These are phyloP conservation scores for Agrotis ipsilon DNA, from an alignment of 2,888 invertebrate species.

Conservation along the genomic window DNA sequence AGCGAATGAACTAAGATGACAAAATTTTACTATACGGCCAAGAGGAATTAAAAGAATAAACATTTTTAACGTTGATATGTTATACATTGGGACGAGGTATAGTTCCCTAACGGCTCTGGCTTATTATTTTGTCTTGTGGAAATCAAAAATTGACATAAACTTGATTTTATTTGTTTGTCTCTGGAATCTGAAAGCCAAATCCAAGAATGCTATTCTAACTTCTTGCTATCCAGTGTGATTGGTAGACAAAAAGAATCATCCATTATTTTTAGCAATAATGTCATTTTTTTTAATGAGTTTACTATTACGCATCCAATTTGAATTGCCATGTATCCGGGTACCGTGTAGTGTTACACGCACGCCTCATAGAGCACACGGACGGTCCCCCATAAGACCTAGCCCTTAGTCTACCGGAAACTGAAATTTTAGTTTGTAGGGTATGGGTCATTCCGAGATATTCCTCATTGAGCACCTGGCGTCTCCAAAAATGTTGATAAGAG, in stretches of 20 bases:
- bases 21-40: neutral
- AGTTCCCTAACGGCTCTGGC: constrained; percentile 55
- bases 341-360: too few species aligned
- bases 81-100: constrained; percentile 70
- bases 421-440: too few species aligned
- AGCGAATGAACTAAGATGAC: neutral
- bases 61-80: constrained; percentile 80
- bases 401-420: too few species aligned
- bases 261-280: neutral
- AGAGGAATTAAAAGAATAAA: constrained; percentile 47
- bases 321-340: too few species aligned
- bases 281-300: neutral
- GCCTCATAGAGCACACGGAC: too few species aligned
- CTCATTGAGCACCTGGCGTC: too few species aligned
- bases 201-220: too few species aligned
- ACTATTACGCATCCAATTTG: too few species aligned
- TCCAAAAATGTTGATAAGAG: too few species aligned
- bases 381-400: too few species aligned
- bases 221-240: neutral
- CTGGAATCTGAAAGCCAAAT: neutral
- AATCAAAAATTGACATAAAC: neutral
- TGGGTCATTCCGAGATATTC: too few species aligned
- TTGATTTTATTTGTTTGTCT: neutral
- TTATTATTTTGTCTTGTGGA: constrained; percentile 1
- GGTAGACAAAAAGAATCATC: neutral